These are phyloP conservation scores for Xestia c-nigrum DNA, from an alignment of 2,888 invertebrate genomes.

Conservation along the genomic window DNA sequence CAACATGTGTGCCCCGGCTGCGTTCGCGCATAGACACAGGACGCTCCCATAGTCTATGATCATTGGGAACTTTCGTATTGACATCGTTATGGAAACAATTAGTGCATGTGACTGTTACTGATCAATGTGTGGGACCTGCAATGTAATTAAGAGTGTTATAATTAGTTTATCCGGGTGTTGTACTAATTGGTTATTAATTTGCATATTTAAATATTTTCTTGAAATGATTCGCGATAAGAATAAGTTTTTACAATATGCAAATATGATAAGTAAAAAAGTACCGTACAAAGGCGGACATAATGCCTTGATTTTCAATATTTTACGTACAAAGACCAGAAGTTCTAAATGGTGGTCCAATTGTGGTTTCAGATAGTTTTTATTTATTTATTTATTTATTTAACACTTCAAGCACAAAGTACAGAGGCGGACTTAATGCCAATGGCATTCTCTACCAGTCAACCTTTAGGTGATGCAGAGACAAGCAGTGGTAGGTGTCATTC, in stretches of 20 bases:
- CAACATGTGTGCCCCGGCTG: constrained; percentile 86
- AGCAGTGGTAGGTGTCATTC: too few relatives aligned
- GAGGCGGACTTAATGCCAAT: too few relatives aligned
- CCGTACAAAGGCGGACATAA: too few relatives aligned
- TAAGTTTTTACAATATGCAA: background rate
- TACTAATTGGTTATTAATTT: background rate
- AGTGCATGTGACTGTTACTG: constrained; percentile 56
- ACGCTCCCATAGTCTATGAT: constrained; percentile 74
- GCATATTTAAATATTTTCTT: background rate
- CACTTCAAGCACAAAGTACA: too few relatives aligned
- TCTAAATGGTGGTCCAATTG: too few relatives aligned
- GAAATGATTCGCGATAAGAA: background rate
- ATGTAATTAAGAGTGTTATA: constrained; percentile 5
- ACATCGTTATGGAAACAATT: constrained; percentile 57
- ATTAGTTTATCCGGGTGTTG: background rate
- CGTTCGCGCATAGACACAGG: constrained; percentile 72
- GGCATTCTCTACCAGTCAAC: too few relatives aligned
- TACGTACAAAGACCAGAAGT: too few relatives aligned
- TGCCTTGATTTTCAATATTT: too few relatives aligned
- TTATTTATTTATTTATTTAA: too few relatives aligned
- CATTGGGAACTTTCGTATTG: constrained; percentile 60
- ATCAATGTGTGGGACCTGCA: constrained; percentile 42
- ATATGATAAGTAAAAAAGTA: too few relatives aligned
- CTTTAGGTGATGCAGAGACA: too few relatives aligned
- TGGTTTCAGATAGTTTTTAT: too few relatives aligned